Conservation (phyloP, 2,113 vertebrate species). For the Syrmaticus mikado region DNA sequence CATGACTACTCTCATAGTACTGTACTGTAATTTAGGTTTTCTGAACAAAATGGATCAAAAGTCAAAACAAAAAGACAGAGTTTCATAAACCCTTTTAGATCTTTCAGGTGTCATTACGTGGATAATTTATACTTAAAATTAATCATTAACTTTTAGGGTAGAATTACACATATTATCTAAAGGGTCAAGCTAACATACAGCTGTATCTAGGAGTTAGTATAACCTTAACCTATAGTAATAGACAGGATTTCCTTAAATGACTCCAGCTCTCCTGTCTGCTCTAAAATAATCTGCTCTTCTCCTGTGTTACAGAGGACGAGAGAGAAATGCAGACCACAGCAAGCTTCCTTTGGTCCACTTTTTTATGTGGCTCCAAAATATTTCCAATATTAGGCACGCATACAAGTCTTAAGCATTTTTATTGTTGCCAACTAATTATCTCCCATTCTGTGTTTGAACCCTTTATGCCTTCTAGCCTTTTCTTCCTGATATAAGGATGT, state of each 20-base stretch:
- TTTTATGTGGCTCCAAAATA: neutral
- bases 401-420: neutral
- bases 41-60: neutral
- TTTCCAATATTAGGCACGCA: neutral
- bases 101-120: neutral
- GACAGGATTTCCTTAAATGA: neutral
- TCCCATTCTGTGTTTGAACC: neutral
- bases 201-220: neutral
- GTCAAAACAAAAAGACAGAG: neutral
- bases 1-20: too few species aligned
- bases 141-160: neutral
- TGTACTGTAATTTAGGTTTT: too few species aligned
- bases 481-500: neutral
- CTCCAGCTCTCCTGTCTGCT: too few species aligned
- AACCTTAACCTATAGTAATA: neutral
- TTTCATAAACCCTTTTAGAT: neutral
- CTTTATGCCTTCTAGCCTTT: neutral
- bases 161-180: neutral
- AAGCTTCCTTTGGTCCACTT: neutral
- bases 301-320: neutral
- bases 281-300: too few species aligned
- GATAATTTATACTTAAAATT: neutral
- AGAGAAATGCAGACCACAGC: neutral
- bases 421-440: neutral
- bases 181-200: neutral